Evolutionary conservation across 2,888 invertebrate species (phyloP), one percentile per base, ranked within the genome.

Genomic region (Drosophila aldrichi): DNA sequence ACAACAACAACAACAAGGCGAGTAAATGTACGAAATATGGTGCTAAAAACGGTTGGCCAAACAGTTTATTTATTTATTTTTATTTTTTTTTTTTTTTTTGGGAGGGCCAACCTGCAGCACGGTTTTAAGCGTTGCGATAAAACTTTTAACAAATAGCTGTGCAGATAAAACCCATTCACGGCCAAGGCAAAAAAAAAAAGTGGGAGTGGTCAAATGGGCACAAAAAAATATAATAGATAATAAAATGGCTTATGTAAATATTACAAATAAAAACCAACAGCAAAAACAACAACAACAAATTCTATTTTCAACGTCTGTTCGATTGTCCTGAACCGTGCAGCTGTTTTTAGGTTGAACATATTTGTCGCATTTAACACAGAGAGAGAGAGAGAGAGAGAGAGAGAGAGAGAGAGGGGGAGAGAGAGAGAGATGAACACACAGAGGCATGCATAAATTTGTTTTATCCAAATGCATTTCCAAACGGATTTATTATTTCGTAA

Each of bases 91-190:
- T 64, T 49, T 18, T 48, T 18, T n/a, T n/a, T n/a, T n/a, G n/a
- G n/a, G n/a, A 1, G 10, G 14, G 2, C 9, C 59, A 69, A 55
- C 61, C 51, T 49, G 38, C 43, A 62, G 59, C 59, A 63, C 57
- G 64, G 69, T 64, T 79, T 87, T 79, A 81, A 85, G 67, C 82
- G 82, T 67, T 74, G 73, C 81, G 88, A 89, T 89, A 84, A 89
- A 89, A 88, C 80, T 84, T 89, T 83, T 82, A 86, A 86, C 89
- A 89, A 89, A 89, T 89, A 79, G 80, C 79, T 80, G 65, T 58
- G 73, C 70, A 77, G 89, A 89, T 89, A 88, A 85, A 81, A 73
- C 70, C 70, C 64, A 59, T 62, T 32, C 40, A 57, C 52, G 38
- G 22, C 18, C 43, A 46, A 16, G 36, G 57, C 32, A 63, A 16